phyloP scores from a whole-genome alignment of 92 coral and sea anemone genomes.

The Parazoanthus atlanticus region DNA sequence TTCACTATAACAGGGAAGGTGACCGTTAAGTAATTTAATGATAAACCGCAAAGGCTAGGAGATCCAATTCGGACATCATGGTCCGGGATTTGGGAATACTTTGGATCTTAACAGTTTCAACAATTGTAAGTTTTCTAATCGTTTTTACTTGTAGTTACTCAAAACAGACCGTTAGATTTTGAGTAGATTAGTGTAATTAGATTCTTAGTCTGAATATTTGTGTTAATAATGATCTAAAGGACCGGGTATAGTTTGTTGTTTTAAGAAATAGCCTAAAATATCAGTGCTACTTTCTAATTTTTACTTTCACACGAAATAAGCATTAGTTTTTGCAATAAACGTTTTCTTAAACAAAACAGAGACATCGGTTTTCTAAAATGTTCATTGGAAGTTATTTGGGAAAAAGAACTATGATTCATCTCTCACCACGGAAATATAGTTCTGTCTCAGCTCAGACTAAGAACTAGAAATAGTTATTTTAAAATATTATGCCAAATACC shows the following conservation, averaged over 20 bases:
- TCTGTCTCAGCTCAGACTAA: no score
- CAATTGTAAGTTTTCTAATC: neutral
- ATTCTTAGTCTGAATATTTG: neutral
- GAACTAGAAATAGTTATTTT: no score
- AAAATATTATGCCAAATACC: neutral
- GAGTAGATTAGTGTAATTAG: neutral
- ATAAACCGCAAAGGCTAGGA: neutral
- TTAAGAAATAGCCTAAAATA: no score
- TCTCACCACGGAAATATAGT: neutral
- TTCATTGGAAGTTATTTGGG: neutral
- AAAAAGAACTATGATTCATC: neutral
- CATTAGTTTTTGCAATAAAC: no score
- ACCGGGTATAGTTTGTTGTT: no score
- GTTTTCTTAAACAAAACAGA: neutral
- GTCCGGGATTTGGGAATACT: neutral
- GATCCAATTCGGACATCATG: neutral
- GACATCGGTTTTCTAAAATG: no score
- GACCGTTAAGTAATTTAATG: neutral
- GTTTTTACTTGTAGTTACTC: neutral
- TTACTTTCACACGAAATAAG: no score
- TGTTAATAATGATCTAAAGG: no score
- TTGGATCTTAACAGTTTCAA: neutral
- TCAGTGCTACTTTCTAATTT: no score
- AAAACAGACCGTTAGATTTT: neutral
- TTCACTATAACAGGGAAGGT: neutral